Percentiles rank a stretch among this genome's conserved stretches.
Conservation (phyloP, 2,113 vertebrate species). For the Rhinoderma darwinii region DNA sequence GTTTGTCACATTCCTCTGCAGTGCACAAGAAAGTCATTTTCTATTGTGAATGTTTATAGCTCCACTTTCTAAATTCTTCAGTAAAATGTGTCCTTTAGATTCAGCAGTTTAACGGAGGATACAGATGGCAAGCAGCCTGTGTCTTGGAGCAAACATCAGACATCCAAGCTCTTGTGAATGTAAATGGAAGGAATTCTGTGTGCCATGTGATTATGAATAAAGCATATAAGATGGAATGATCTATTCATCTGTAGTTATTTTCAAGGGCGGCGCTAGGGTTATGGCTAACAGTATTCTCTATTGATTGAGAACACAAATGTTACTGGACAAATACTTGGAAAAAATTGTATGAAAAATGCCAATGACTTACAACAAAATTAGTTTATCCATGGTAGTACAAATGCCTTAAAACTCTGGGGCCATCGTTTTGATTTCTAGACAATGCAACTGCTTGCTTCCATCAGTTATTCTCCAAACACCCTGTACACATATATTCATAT, state of each 20-base stretch:
- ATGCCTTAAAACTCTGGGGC: neutral
- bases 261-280: neutral
- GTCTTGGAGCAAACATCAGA: constrained; percentile 32
- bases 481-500: neutral
- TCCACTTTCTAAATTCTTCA: constrained; percentile 16
- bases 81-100: constrained; percentile 8
- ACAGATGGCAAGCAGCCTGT: constrained; percentile 48
- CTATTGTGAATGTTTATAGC: constrained; percentile 6
- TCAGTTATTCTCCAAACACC: neutral
- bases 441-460: neutral
- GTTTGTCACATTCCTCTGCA: neutral
- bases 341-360: neutral
- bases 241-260: constrained; percentile 10
- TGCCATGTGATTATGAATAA: constrained; percentile 21
- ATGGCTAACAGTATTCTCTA: neutral
- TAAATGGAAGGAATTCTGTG: constrained; percentile 31
- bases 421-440: too few relatives aligned
- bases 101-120: constrained; percentile 21
- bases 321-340: neutral
- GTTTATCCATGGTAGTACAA: neutral
- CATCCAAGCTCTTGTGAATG: constrained; percentile 23
- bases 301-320: neutral
- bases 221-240: neutral
- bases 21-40: constrained; percentile 29
- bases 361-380: neutral